Evolutionary conservation across 1,140 invertebrate genomes (phyloP).

Genomic region (Procambarus virginalis): DNA sequence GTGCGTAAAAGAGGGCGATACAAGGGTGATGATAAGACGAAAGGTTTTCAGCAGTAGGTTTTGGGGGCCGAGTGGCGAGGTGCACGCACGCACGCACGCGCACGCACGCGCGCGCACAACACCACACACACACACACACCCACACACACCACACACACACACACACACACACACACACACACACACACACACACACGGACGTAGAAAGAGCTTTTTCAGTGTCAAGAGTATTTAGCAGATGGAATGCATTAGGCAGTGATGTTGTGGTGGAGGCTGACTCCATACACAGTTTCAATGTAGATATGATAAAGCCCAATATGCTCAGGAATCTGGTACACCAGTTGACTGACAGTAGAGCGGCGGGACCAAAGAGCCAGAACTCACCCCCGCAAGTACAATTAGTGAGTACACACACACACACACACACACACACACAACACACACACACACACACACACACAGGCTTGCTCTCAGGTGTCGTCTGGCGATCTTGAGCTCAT

Average conservation of each 20-base stretch:
- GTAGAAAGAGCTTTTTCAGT: too few relatives aligned
- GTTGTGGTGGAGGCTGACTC: too few relatives aligned
- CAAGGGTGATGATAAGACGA: slow-evolving; percentile 19
- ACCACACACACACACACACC: not conserved
- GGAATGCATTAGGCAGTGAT: too few relatives aligned
- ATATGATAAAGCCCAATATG: too few relatives aligned
- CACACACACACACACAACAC: too few relatives aligned
- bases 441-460: not conserved
- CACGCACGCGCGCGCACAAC: not conserved
- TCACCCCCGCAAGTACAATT: too few relatives aligned
- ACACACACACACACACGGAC: not conserved
- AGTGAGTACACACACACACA: not conserved
- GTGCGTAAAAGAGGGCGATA: slow-evolving; percentile 60
- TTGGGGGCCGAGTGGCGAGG: not conserved
- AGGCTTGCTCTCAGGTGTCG: not conserved
- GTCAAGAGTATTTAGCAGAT: too few relatives aligned
- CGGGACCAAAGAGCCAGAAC: too few relatives aligned
- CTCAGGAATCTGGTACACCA: too few relatives aligned
- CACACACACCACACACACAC: slow-evolving; percentile 6
- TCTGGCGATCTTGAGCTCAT: slow-evolving; percentile 4
- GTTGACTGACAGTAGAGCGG: too few relatives aligned
- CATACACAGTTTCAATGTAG: too few relatives aligned
- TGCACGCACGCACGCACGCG: not conserved
- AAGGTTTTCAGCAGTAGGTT: not conserved
- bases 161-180: not conserved